A percentile compares a stretch with the other conserved stretches of the same genome.
Evolutionary conservation across 1,140 invertebrate genomes (phyloP).

Genomic region (Leguminivora glycinivorella): DNA sequence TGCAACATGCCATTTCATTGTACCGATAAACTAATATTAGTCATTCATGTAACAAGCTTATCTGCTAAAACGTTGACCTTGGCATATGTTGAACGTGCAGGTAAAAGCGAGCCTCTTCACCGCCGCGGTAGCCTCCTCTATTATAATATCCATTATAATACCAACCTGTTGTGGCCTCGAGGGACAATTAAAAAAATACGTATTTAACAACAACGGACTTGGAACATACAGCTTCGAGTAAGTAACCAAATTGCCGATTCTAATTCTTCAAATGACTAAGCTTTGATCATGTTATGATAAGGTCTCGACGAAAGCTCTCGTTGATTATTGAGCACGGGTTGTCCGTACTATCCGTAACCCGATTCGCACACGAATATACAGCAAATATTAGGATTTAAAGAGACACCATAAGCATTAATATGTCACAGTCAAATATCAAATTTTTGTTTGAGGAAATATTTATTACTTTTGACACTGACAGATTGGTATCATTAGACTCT

Average conservation of each 20-base stretch:
- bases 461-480: no score
- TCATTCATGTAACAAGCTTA: conserved; percentile 31
- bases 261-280: neutral
- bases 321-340: no score
- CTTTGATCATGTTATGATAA: neutral
- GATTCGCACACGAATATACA: no score
- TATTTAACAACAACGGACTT: conserved; percentile 61
- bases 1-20: neutral
- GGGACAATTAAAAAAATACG: conserved; percentile 52
- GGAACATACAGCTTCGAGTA: conserved; percentile 71
- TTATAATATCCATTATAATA: conserved; percentile 36
- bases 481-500: no score
- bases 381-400: no score
- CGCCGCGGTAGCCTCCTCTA: conserved; percentile 39
- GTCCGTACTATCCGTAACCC: no score
- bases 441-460: no score
- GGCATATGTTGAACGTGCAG: conserved; percentile 58
- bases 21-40: neutral
- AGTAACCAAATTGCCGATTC: conserved; percentile 40
- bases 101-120: conserved; percentile 48
- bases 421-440: no score
- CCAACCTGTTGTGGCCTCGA: conserved; percentile 40
- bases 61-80: conserved; percentile 46
- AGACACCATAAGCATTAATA: no score
- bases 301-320: no score